Conservation (phyloP, 2,113 vertebrate species). For the Nestor notabilis region DNA sequence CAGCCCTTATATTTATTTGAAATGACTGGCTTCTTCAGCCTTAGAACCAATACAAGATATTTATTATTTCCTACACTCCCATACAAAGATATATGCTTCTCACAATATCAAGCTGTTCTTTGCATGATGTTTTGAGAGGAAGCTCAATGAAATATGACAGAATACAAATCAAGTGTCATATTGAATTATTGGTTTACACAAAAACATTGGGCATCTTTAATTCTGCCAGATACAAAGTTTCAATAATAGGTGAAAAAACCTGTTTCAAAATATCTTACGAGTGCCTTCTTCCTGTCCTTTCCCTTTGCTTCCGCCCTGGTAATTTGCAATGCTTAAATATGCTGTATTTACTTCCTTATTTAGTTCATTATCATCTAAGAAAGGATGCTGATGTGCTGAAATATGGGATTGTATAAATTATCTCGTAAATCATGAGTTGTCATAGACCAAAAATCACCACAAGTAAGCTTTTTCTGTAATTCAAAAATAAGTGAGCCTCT, state of each 20-base stretch:
- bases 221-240: background rate
- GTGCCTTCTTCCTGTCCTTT: background rate
- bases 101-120: background rate
- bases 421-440: background rate
- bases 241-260: background rate
- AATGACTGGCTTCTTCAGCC: background rate
- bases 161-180: background rate
- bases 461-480: background rate
- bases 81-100: slow-evolving; percentile 8
- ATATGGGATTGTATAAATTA: background rate
- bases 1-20: slow-evolving; percentile 48
- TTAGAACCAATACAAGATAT: background rate
- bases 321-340: background rate
- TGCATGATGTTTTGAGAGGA: slow-evolving; percentile 20
- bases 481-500: background rate
- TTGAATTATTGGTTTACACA: background rate
- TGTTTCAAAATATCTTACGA: background rate
- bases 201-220: background rate
- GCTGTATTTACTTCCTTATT: background rate
- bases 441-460: background rate
- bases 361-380: background rate
- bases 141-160: background rate
- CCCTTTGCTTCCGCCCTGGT: background rate
- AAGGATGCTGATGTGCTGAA: background rate
- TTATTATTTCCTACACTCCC: background rate